Evolutionary conservation across 2,113 vertebrate species (phyloP).

Genomic region (Alligator mississippiensis): DNA sequence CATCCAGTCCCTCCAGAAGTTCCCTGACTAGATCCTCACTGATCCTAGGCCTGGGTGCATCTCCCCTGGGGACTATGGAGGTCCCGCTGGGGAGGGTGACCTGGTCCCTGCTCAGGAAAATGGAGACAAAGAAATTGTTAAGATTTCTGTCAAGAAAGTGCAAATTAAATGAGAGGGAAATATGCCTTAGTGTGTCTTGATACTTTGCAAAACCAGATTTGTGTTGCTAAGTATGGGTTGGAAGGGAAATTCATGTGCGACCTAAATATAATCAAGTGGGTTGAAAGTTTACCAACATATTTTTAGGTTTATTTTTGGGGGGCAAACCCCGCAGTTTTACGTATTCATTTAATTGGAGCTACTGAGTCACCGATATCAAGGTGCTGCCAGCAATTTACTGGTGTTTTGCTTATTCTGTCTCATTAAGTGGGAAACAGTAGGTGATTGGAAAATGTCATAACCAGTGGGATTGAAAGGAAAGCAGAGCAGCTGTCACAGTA

Average conservation of each 20-base stretch:
- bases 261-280: not conserved
- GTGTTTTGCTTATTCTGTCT: not conserved
- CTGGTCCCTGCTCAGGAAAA: no score
- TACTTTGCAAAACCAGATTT: not conserved
- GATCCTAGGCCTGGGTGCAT: no score
- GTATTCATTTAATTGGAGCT: not conserved
- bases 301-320: rapidly evolving
- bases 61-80: no score
- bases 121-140: no score
- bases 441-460: not conserved
- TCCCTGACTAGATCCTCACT: no score
- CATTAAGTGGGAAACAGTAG: not conserved
- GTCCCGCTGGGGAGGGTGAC: no score
- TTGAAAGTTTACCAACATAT: not conserved
- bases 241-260: not conserved
- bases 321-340: not conserved
- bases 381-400: not conserved
- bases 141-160: not conserved
- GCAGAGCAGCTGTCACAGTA: not conserved
- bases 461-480: not conserved
- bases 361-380: not conserved
- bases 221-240: not conserved
- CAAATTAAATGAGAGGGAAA: not conserved
- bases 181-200: not conserved
- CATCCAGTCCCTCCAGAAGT: no score